A percentile compares a stretch with the other conserved stretches of the same genome.
phyloP scores from a whole-genome alignment of 2,113 vertebrate species.

The Himantopus leucocephalus region DNA sequence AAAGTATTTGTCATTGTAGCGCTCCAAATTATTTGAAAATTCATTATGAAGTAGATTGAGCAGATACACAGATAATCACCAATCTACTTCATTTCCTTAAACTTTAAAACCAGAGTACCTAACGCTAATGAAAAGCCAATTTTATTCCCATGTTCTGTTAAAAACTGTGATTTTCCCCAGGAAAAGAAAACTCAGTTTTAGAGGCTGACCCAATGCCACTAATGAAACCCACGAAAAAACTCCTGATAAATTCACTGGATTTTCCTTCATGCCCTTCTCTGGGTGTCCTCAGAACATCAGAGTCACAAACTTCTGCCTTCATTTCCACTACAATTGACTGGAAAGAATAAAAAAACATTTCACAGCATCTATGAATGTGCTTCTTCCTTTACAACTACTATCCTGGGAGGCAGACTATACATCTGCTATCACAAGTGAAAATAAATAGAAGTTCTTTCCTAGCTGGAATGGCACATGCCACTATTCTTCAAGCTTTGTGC shows the following conservation, averaged over 20 bases:
- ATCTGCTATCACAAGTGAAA: neutral
- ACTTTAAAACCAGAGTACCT: neutral
- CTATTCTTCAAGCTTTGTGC: neutral
- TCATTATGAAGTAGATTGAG: slow-evolving; percentile 19
- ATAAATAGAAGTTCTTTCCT: neutral
- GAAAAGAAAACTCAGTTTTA: neutral
- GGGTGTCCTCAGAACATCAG: neutral
- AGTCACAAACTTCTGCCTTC: neutral
- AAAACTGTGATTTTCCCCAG: neutral
- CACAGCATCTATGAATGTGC: neutral
- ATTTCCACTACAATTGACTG: neutral
- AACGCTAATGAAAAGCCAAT: neutral
- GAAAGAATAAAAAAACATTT: neutral
- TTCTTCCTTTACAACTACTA: neutral
- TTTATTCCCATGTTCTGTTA: neutral
- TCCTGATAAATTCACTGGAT: neutral
- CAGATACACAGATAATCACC: neutral
- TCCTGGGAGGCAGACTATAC: neutral
- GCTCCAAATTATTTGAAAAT: slow-evolving; percentile 30
- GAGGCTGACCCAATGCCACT: neutral
- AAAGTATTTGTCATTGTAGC: neutral
- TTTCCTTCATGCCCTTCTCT: neutral
- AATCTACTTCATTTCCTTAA: slow-evolving; percentile 5
- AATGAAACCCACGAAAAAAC: neutral
- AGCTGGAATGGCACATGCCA: neutral